phyloP scores from a whole-genome alignment of 2,797 vertebrate genomes.

The Myotis myotis region DNA sequence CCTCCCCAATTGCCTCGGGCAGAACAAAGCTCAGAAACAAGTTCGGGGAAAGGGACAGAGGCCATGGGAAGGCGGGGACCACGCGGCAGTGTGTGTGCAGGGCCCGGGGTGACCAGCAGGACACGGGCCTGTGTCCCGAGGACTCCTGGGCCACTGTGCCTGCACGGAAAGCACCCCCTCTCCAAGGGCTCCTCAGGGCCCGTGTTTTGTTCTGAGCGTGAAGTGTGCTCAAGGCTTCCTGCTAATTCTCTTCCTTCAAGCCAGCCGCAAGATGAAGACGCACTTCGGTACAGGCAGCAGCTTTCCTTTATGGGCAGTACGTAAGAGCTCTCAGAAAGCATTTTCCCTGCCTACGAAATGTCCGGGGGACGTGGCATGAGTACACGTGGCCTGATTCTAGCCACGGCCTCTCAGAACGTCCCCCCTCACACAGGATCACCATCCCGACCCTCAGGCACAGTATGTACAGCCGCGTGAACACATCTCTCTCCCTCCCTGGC shows the following conservation, averaged over 20 bases:
- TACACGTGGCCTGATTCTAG: slow-evolving; percentile 18
- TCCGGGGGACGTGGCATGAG: slow-evolving; percentile 18
- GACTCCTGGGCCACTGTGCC: not conserved
- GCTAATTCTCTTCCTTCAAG: slow-evolving; percentile 50
- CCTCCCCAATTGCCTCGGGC: not conserved
- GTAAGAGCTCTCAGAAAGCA: slow-evolving; percentile 63
- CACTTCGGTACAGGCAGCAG: slow-evolving; percentile 3
- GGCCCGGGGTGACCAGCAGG: not conserved
- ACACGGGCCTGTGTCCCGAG: not conserved
- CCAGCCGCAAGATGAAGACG: not conserved
- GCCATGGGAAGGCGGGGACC: not conserved
- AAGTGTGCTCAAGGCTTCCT: slow-evolving; percentile 35
- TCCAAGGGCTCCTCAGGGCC: not conserved
- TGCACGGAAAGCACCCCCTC: not conserved
- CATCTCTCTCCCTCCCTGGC: not conserved
- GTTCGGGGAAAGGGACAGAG: not conserved
- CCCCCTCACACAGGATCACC: not conserved
- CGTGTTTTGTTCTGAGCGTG: slow-evolving; percentile 4
- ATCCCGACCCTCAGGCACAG: not conserved
- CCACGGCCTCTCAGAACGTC: not conserved
- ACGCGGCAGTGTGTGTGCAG: accelerated
- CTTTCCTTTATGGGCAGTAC: slow-evolving; percentile 47
- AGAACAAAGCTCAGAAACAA: not conserved
- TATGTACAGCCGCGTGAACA: not conserved
- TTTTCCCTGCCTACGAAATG: not conserved